Conservation (phyloP, 2,888 invertebrate genomes). For the Agrotis segetum region DNA sequence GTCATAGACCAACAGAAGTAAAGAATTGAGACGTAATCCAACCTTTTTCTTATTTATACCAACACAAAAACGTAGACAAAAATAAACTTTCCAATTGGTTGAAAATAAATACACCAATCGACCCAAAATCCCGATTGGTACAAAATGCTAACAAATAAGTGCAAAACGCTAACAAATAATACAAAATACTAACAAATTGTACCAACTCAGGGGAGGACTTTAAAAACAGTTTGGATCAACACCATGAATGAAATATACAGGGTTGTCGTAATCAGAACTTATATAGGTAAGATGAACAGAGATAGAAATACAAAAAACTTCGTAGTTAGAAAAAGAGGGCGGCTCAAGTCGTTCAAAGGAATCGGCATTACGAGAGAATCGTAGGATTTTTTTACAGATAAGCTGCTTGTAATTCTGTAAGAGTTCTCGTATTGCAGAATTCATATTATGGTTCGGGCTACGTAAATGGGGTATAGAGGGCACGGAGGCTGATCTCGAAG, state of each 20-base stretch:
- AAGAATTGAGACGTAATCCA: conserved; percentile 18
- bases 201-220: conserved; percentile 64
- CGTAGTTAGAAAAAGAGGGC: conserved; percentile 45
- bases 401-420: conserved; percentile 68
- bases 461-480: conserved; percentile 32
- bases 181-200: conserved; percentile 70
- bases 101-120: conserved; percentile 63
- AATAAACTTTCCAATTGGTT: conserved; percentile 56
- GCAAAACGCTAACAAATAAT: conserved; percentile 65
- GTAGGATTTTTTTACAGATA: conserved; percentile 69
- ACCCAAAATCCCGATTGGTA: conserved; percentile 61
- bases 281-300: conserved; percentile 50
- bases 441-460: conserved; percentile 46
- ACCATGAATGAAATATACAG: conserved; percentile 74
- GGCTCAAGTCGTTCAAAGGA: conserved; percentile 59
- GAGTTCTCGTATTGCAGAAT: conserved; percentile 64
- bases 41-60: conserved; percentile 28
- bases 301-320: conserved; percentile 45
- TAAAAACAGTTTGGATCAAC: conserved; percentile 70
- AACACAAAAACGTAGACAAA: conserved; percentile 25
- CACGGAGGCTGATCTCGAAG: conserved; percentile 19
- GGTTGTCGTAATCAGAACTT: conserved; percentile 64
- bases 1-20: not conserved
- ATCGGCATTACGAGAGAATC: conserved; percentile 63
- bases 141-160: conserved; percentile 64